Evolutionary conservation across 2,113 vertebrate genomes (phyloP).

Genomic region (Centropristis striata): DNA sequence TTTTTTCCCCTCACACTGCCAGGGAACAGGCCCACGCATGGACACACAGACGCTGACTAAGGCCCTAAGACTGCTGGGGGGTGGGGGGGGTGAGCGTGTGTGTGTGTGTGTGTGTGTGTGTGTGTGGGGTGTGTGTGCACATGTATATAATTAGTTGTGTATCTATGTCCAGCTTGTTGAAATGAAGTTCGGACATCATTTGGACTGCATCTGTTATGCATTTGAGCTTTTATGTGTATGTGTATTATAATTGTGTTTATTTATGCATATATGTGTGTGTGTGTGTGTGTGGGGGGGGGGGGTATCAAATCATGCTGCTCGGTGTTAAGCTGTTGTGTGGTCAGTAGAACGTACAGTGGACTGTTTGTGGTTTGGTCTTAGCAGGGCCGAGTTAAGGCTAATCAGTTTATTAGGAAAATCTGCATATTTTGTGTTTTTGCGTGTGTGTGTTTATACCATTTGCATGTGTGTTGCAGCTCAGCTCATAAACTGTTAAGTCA

Average conservation of each 20-base stretch:
- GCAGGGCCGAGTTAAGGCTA: slow-evolving; percentile 39
- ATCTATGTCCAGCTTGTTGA: slow-evolving; percentile 22
- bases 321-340: slow-evolving; percentile 38
- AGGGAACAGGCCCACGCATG: slow-evolving; percentile 85
- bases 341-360: slow-evolving; percentile 40
- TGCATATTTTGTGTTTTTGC: slow-evolving; percentile 55
- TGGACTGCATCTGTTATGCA: slow-evolving; percentile 3
- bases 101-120: neutral
- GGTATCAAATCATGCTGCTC: slow-evolving; percentile 26
- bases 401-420: slow-evolving; percentile 73
- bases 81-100: neutral
- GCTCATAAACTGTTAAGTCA: slow-evolving; percentile 47
- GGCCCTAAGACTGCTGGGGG: slow-evolving; percentile 65
- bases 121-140: neutral
- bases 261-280: slow-evolving; percentile 24
- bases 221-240: neutral
- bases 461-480: slow-evolving; percentile 11
- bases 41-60: slow-evolving; percentile 83
- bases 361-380: slow-evolving; percentile 59
- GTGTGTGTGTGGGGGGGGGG: neutral
- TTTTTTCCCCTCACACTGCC: slow-evolving; percentile 85
- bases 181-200: slow-evolving; percentile 4
- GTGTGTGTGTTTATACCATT: slow-evolving; percentile 3
- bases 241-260: slow-evolving; percentile 8
- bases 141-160: slow-evolving; percentile 47